A percentile compares a stretch with the other conserved stretches of the same genome.
Conservation (phyloP, 2,113 vertebrate species). For the Sebastes schlegelii region DNA sequence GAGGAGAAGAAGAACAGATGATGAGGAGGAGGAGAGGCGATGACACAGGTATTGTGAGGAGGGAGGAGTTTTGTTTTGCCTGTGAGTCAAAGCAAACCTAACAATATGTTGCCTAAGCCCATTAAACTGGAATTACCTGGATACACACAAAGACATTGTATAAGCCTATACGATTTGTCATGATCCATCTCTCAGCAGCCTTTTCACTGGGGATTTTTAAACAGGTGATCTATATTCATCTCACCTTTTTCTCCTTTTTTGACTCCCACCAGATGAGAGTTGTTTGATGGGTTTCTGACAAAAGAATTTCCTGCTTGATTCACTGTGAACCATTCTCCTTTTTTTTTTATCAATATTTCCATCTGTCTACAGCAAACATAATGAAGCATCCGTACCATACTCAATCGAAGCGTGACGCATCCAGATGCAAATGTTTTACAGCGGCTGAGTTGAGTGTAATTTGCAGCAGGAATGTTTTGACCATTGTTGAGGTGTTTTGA, state of each 20-base stretch:
- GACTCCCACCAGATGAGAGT: constrained; percentile 18
- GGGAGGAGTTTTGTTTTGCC: constrained; percentile 25
- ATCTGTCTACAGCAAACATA: constrained; percentile 55
- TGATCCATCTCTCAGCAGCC: constrained; percentile 26
- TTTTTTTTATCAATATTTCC: constrained; percentile 37
- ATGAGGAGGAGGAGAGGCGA: constrained; percentile 51
- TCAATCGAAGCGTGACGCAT: constrained; percentile 19
- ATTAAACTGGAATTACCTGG: constrained; percentile 49
- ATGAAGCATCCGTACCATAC: constrained; percentile 21
- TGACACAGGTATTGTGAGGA: constrained; percentile 29
- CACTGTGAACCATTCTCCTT: constrained; percentile 9
- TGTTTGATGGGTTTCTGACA: constrained; percentile 51
- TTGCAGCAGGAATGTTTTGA: constrained; percentile 43
- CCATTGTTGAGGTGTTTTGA: constrained; percentile 44
- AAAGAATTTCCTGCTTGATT: constrained; percentile 56
- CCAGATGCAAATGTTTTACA: constrained; percentile 42
- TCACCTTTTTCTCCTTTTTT: constrained; percentile 23
- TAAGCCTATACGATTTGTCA: constrained; percentile 21
- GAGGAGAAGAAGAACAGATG: constrained; percentile 36
- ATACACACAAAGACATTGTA: constrained; percentile 27
- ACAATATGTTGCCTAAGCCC: constrained; percentile 37
- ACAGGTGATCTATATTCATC: constrained; percentile 43
- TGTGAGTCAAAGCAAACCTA: constrained; percentile 25
- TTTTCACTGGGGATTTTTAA: constrained; percentile 11
- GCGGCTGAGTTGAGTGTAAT: background rate